Base-by-base conservation (phyloP, 2,797 vertebrate genomes). In the Artibeus jamaicensis region DNA sequence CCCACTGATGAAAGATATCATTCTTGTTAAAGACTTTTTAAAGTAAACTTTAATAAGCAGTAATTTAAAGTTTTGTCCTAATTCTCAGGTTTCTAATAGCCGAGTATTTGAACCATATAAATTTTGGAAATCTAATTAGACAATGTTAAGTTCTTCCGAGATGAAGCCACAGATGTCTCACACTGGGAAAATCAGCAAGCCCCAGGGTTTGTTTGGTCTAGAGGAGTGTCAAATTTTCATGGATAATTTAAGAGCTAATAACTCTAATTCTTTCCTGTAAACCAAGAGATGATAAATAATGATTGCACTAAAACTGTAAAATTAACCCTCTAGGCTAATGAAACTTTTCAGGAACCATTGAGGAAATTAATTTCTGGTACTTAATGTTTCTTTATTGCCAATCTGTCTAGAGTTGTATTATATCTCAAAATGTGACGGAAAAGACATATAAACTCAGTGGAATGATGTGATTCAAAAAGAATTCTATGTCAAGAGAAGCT, bases 181-280 rank as follows among this genome's bases (percentile, higher is more conserved):
- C 98, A 98, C 98, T 98, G 98, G 96, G 98, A 98, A 98, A 98
- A 98, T 98, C 98, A 99, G 98, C 98, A 98, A 98, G 98, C 98
- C 98, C 89, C 97, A 95, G 98, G 98, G 98, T 98, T 98, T 98
- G 98, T 98, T 98, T 99, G 98, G 98, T 98, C 98, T 98, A 98
- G 95, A 98, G 96, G 94, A 98, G 98, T 98, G 98, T 99, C 98
- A 98, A 96, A 98, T 98, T 99, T 98, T 98, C 98, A 98, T 98
- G 98, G 98, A 98, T 99, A 99, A 99, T 99, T 99, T 99, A 99
- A 99, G 98, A 98, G 98, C 98, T 98, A 99, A 99, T 99, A 99
- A 98, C 98, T 98, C 98, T 98, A 98, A 98, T 98, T 98, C 98
- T 98, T 98, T 98, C 97, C 97, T 12, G 37, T 98, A 99, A 98